phyloP scores from a whole-genome alignment of 2,797 vertebrate species.

The Strix occidentalis region DNA sequence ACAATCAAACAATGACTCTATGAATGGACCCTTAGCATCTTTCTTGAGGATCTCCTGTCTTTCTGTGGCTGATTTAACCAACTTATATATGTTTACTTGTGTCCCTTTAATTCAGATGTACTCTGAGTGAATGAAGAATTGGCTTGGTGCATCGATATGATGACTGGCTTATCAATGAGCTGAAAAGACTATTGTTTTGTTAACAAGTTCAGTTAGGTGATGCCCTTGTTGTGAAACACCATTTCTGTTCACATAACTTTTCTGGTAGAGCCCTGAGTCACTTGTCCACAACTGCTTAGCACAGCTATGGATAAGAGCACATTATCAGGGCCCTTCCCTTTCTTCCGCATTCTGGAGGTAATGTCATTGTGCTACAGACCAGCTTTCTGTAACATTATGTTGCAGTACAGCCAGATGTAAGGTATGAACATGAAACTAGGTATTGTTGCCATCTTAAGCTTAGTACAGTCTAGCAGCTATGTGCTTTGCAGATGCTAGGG shows the following conservation, averaged over 20 bases:
- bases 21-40: not conserved
- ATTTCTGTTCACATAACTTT: not conserved
- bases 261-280: not conserved
- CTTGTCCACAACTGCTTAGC: not conserved
- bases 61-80: not conserved
- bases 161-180: not conserved
- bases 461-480: not conserved
- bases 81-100: not conserved
- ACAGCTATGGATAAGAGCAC: not conserved
- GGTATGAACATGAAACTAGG: not conserved
- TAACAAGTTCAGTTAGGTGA: not conserved
- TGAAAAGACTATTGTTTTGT: not conserved
- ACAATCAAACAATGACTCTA: not conserved
- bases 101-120: not conserved
- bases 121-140: not conserved
- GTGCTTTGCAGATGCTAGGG: not conserved
- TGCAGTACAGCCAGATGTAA: not conserved
- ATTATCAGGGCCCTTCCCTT: not conserved
- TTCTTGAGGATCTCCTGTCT: not conserved
- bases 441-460: not conserved
- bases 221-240: not conserved
- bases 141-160: rapidly evolving
- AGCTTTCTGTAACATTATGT: not conserved
- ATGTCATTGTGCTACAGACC: not conserved
- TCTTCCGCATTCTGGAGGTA: not conserved